Conservation (phyloP, 2,797 vertebrate genomes). For the Valencia hispanica region DNA sequence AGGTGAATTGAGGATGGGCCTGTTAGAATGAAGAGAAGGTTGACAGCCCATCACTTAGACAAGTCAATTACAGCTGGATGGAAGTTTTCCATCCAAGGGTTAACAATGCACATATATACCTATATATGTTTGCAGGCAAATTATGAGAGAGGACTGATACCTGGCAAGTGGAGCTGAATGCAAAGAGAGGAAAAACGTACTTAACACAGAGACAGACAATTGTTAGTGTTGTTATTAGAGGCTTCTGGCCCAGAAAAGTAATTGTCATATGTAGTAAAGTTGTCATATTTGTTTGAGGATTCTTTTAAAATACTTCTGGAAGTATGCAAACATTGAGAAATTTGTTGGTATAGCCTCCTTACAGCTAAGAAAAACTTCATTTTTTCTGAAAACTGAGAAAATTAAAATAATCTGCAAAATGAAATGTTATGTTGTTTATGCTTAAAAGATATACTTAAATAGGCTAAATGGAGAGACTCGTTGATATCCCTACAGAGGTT, state of each 20-base stretch:
- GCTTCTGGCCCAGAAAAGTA: conserved; percentile 8
- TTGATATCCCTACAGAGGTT: not conserved
- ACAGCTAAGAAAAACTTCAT: too few species aligned
- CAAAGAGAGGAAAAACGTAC: conserved; percentile 33
- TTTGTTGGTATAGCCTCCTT: too few species aligned
- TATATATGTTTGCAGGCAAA: conserved; percentile 37
- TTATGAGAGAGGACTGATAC: conserved; percentile 55
- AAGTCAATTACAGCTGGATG: conserved; percentile 67
- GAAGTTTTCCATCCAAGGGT: conserved; percentile 55
- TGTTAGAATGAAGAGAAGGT: conserved; percentile 55
- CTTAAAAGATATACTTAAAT: not conserved
- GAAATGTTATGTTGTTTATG: not conserved
- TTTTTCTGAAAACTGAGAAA: not conserved
- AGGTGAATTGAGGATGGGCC: conserved; percentile 56
- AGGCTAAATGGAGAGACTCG: not conserved
- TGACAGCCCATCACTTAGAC: conserved; percentile 64
- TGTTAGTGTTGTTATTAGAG: conserved; percentile 27
- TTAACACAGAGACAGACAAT: conserved; percentile 34
- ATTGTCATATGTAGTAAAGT: conserved; percentile 22
- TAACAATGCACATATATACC: conserved; percentile 28
- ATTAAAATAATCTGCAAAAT: not conserved
- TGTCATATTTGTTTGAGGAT: conserved; percentile 5
- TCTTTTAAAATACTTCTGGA: conserved; percentile 3
- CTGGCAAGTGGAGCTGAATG: conserved; percentile 23
- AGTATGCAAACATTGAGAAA: not conserved